A percentile compares a stretch with the other conserved stretches of the same genome.
phyloP scores from a whole-genome alignment of 1,140 invertebrate species.

The Panagrolaimus sp. region DNA sequence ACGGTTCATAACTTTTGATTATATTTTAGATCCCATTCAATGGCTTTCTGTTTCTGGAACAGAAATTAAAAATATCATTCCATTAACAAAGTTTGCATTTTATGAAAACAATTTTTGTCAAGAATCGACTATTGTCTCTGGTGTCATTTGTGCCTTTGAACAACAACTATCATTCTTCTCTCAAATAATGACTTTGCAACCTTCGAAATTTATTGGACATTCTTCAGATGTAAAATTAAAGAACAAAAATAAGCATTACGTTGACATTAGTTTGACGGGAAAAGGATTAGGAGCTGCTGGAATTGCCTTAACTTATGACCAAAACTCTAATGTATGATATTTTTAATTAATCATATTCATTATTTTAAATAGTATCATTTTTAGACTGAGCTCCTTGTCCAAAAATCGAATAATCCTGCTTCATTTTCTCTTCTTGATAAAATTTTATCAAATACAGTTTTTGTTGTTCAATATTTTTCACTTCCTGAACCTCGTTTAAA shows the following conservation, averaged over 20 bases:
- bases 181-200: conserved; percentile 6
- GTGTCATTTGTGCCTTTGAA: not conserved
- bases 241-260: not conserved
- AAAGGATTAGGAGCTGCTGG: not conserved
- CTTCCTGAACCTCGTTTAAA: not conserved
- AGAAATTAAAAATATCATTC: not conserved
- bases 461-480: not conserved
- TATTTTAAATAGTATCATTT: not conserved
- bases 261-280: not conserved
- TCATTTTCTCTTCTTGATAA: not conserved
- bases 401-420: not conserved
- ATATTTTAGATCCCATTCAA: not conserved
- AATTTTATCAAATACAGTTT: not conserved
- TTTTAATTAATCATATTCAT: not conserved
- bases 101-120: not conserved
- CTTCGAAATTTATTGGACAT: not conserved
- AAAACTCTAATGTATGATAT: not conserved
- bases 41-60: not conserved
- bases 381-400: not conserved
- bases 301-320: not conserved
- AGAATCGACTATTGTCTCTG: not conserved
- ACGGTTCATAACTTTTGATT: too few relatives aligned
- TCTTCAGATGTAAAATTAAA: not conserved
- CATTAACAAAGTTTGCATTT: not conserved
- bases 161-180: not conserved